Evolutionary conservation across 2,888 invertebrate genomes (phyloP), one percentile per base, ranked within the genome.

Genomic region (Clivina fossor): DNA sequence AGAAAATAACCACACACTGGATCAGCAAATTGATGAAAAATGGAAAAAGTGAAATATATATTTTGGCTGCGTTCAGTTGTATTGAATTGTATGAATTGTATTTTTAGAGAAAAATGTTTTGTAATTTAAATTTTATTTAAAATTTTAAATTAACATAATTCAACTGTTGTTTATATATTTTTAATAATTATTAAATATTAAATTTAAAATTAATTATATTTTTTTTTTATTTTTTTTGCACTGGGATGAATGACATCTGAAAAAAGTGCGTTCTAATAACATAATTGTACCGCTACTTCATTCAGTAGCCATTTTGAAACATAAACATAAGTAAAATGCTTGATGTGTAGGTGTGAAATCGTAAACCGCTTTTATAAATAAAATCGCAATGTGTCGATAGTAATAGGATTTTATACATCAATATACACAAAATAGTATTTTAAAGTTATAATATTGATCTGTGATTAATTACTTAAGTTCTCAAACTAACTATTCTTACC

Each of bases 251-350:
- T 41, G 19, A 41, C 37, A 37, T 13, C 9, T 11, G 3, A 3
- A 32, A 26, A 18, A 35, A 32, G 16, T 51, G 51, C 51, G 43
- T 51, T 51, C 51, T 51, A 22, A 18, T 22, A 44, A 7, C 18
- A 28, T 19, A 53, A 44, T 53, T 53, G 53, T 53, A 53, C 53
- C 44, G 53, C 53, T 53, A 53, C 26, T 44, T 22, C 19, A 35
- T 53, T 26, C 35, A 46, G 57, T 53, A 59, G 59, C 59, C 59
- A 59, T 59, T 46, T 59, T 59, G 59, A 59, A 56, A 59, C 49
- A 53, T 49, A 56, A 33, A 53, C 44, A 53, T 35, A 44, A 33
- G 44, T 33, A 24, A 24, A 43, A 43, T 24, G 11, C 4, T 41
- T 13, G 9, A 33, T 22, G 33, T 40, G 30, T 51, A 33, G 41